Percentiles rank a stretch among this genome's conserved stretches.
Evolutionary conservation across 1,140 invertebrate species (phyloP).

Genomic region (Ceratoteleas bidentatus): DNA sequence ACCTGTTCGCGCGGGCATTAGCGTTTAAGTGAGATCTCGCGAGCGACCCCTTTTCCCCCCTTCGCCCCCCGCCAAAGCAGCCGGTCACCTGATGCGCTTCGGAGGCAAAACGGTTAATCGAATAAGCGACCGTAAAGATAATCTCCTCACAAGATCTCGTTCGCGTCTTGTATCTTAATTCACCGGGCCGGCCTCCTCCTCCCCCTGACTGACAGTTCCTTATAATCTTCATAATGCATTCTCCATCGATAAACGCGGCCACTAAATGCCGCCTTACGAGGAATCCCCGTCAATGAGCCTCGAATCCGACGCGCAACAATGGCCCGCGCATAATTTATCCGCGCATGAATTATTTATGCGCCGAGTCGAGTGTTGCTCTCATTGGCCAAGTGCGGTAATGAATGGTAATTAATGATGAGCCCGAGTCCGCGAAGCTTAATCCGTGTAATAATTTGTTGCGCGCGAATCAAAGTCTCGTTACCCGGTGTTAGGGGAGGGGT

Average conservation of each 20-base stretch:
- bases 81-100: conserved; percentile 53
- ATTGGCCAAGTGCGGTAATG: too few relatives aligned
- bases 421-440: too few relatives aligned
- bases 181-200: conserved; percentile 54
- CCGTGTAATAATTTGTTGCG: too few relatives aligned
- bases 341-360: conserved; percentile 51
- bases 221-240: conserved; percentile 71
- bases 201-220: conserved; percentile 68
- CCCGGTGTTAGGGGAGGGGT: too few relatives aligned
- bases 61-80: too few relatives aligned
- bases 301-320: conserved; percentile 43
- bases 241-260: conserved; percentile 61
- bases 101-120: conserved; percentile 69
- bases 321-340: conserved; percentile 45
- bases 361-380: too few relatives aligned
- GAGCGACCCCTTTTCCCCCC: conserved; percentile 8
- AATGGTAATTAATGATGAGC: too few relatives aligned
- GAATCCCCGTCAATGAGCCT: conserved; percentile 47
- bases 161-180: conserved; percentile 68
- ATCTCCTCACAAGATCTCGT: conserved; percentile 64
- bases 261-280: conserved; percentile 60
- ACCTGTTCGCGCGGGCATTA: conserved; percentile 61
- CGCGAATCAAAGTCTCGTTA: too few relatives aligned
- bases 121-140: conserved; percentile 68
- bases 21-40: conserved; percentile 21